A percentile compares a stretch with the other conserved stretches of the same genome.
Conservation (phyloP, 2,797 vertebrate species). For the Staurois parvus region DNA sequence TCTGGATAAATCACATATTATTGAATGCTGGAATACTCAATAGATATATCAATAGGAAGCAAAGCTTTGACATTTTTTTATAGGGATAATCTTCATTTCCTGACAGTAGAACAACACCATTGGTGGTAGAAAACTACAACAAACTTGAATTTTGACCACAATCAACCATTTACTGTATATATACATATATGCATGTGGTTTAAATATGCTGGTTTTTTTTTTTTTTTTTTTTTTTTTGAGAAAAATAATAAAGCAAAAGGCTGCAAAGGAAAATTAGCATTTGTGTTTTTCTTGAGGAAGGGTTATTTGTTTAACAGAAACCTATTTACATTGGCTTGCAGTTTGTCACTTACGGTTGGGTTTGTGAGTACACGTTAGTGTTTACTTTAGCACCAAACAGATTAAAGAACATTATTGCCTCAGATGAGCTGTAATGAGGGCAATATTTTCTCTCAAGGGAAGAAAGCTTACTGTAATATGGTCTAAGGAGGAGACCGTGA, state of each 20-base stretch:
- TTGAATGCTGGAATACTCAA: no score
- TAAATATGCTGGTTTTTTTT: no score
- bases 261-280: neutral
- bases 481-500: constrained; percentile 1
- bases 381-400: constrained; percentile 45
- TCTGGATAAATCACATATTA: no score
- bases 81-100: no score
- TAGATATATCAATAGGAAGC: no score
- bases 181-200: no score
- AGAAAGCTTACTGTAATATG: constrained; percentile 17
- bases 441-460: constrained; percentile 20
- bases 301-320: constrained; percentile 16
- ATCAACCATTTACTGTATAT: no score
- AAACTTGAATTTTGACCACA: no score
- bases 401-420: constrained; percentile 53
- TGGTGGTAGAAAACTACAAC: no score
- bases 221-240: neutral
- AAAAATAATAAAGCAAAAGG: constrained; percentile 19
- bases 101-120: no score
- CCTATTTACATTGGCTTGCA: neutral
- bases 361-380: constrained; percentile 23
- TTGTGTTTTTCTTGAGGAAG: constrained; percentile 40
- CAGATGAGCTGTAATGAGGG: constrained; percentile 52
- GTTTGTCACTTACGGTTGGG: constrained; percentile 31
- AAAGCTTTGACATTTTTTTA: no score